phyloP scores from a whole-genome alignment of 2,113 vertebrate genomes.

The Lynx canadensis region DNA sequence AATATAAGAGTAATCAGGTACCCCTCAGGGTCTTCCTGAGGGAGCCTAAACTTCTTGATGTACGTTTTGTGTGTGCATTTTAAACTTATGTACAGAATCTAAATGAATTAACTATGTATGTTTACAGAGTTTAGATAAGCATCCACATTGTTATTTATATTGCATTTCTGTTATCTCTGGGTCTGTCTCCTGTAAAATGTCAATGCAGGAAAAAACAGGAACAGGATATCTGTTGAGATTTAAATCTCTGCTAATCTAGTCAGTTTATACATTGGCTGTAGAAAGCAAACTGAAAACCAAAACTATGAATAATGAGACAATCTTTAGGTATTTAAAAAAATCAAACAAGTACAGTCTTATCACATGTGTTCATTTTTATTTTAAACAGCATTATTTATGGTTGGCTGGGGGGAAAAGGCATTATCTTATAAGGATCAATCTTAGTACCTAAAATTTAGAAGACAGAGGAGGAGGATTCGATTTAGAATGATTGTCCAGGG shows the following conservation, averaged over 20 bases:
- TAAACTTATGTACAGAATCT: neutral
- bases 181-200: conserved; percentile 52
- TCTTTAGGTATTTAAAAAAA: conserved; percentile 48
- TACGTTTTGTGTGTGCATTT: conserved; percentile 32
- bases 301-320: conserved; percentile 57
- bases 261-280: conserved; percentile 52
- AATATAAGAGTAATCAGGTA: neutral
- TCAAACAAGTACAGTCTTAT: conserved; percentile 31
- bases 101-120: conserved; percentile 45
- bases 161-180: conserved; percentile 57
- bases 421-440: neutral
- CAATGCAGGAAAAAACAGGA: conserved; percentile 61
- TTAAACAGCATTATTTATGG: conserved; percentile 19
- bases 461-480: neutral
- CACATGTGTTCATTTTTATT: conserved; percentile 37
- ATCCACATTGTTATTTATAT: conserved; percentile 48
- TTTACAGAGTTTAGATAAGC: conserved; percentile 68
- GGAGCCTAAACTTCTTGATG: neutral
- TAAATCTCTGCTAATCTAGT: conserved; percentile 60
- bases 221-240: conserved; percentile 67
- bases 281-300: conserved; percentile 65
- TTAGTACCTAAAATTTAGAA: neutral
- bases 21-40: neutral
- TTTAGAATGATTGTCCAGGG: neutral
- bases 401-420: neutral